A percentile compares a stretch with the other conserved stretches of the same genome.
phyloP scores from a whole-genome alignment of 2,888 invertebrate species.

The Capitulum mitella region DNA sequence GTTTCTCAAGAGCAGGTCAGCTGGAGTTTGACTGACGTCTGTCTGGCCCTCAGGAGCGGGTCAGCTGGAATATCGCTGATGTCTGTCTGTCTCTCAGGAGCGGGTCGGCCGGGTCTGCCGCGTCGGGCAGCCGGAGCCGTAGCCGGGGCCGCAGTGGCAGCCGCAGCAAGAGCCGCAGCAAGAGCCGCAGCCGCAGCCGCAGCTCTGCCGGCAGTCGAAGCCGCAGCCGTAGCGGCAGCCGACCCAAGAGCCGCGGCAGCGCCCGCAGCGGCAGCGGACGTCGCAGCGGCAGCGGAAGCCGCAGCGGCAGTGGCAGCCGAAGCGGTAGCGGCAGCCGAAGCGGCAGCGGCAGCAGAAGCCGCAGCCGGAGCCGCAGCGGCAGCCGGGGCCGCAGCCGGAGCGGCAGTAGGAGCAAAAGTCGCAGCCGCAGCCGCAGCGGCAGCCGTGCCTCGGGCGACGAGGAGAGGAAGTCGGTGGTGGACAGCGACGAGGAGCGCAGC shows the following conservation, averaged over 20 bases:
- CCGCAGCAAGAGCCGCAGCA: constrained; percentile 24
- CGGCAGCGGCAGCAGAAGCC: constrained; percentile 25
- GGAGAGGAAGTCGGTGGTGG: constrained; percentile 19
- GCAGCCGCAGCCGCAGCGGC: constrained; percentile 9
- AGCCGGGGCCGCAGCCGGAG: constrained; percentile 25
- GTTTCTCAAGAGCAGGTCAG: too few species aligned
- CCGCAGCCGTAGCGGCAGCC: constrained; percentile 22
- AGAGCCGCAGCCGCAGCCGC: constrained; percentile 29
- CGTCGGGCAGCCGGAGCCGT: too few species aligned
- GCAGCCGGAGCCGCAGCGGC: constrained; percentile 17
- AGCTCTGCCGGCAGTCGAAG: constrained; percentile 28
- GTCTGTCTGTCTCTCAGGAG: too few species aligned
- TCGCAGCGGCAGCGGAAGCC: neutral
- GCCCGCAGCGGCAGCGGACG: neutral
- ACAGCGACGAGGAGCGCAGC: constrained; percentile 14
- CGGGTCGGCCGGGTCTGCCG: too few species aligned
- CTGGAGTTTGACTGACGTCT: too few species aligned
- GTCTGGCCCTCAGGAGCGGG: too few species aligned
- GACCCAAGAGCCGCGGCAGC: neutral
- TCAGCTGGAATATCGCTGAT: too few species aligned
- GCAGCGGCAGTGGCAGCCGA: constrained; percentile 14
- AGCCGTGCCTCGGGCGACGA: constrained; percentile 17
- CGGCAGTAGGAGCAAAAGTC: constrained; percentile 27
- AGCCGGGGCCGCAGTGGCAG: constrained; percentile 28
- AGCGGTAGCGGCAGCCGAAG: constrained; percentile 6